These are phyloP conservation scores for Dendronephthya gigantea DNA, from an alignment of 64 coral and sea anemone species.

Conservation along the genomic window DNA sequence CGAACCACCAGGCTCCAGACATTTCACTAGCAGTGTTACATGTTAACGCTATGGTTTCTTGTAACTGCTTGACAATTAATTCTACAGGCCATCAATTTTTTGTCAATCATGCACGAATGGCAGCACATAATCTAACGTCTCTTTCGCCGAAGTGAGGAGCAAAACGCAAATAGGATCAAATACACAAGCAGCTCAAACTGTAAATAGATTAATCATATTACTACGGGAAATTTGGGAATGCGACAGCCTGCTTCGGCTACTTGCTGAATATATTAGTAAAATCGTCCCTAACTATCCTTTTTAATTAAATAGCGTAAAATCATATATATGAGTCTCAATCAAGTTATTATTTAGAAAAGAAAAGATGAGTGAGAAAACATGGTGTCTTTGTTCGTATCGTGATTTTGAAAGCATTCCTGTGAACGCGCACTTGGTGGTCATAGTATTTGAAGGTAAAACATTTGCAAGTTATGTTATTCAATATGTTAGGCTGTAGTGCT, in stretches of 20 bases:
- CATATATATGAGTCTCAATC: not conserved
- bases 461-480: not conserved
- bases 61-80: not conserved
- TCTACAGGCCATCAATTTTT: not conserved
- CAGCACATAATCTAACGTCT: not conserved
- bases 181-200: not conserved
- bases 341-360: not conserved
- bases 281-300: not conserved
- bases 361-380: not conserved
- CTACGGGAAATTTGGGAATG: not conserved
- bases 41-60: not conserved
- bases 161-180: slow-evolving; percentile 11
- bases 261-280: not conserved
- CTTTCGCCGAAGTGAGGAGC: not conserved
- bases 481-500: not conserved
- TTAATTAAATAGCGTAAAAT: not conserved
- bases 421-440: not conserved
- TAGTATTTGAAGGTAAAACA: not conserved
- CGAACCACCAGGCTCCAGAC: not conserved
- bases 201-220: slow-evolving; percentile 24
- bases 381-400: not conserved
- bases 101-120: not conserved
- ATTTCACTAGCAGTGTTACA: not conserved
- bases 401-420: not conserved
- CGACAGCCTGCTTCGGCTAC: not conserved